Evolutionary conservation across 2,113 vertebrate species (phyloP).

Genomic region (Solea solea): DNA sequence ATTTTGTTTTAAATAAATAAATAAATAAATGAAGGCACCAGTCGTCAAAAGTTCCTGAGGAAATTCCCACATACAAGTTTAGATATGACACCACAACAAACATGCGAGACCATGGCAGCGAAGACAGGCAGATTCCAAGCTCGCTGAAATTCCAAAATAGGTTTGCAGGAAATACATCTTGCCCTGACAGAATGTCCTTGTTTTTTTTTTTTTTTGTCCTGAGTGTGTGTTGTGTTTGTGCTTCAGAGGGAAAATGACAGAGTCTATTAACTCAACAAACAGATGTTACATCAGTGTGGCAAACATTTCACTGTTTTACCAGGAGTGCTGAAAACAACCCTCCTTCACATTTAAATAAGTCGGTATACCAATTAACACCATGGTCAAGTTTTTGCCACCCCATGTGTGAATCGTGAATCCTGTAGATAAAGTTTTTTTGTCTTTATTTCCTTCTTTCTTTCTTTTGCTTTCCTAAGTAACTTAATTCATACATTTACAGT

Average conservation of each 20-base stretch:
- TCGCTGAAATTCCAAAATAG: constrained; percentile 3
- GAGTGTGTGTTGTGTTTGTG: constrained; percentile 13
- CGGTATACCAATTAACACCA: too few species aligned
- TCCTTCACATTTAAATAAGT: too few species aligned
- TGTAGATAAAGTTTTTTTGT: too few species aligned
- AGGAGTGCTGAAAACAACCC: too few species aligned
- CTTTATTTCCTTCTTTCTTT: too few species aligned
- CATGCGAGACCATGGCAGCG: constrained; percentile 16
- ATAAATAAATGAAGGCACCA: background rate
- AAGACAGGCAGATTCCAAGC: constrained; percentile 6
- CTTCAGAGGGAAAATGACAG: constrained; percentile 21
- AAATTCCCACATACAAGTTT: constrained; percentile 17
- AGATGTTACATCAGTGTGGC: background rate
- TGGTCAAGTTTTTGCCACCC: too few species aligned
- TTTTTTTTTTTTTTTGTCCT: constrained; percentile 27
- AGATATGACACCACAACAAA: constrained; percentile 9
- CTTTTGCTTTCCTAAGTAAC: too few species aligned
- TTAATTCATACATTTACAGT: too few species aligned
- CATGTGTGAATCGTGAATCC: too few species aligned
- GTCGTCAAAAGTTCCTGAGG: background rate
- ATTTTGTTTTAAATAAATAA: too few species aligned
- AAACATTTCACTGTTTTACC: too few species aligned
- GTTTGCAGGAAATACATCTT: constrained; percentile 15
- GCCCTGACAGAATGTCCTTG: constrained; percentile 35
- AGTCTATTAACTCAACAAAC: constrained; percentile 34